These are phyloP conservation scores for Hyperoplus lanceolatus DNA, from an alignment of 2,797 vertebrate species.

Conservation along the genomic window DNA sequence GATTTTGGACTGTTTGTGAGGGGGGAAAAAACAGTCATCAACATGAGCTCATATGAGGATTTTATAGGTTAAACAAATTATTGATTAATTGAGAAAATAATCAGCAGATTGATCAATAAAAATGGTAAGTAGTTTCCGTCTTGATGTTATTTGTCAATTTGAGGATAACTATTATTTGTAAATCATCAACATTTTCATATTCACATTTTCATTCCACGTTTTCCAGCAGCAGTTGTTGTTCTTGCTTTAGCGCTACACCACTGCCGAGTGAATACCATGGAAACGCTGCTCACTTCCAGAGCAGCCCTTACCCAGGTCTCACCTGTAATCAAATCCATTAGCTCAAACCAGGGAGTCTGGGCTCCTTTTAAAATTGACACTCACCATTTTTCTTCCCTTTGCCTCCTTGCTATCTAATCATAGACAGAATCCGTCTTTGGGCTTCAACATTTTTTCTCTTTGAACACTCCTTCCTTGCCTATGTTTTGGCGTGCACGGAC, in stretches of 20 bases:
- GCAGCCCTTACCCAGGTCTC: slow-evolving; percentile 57
- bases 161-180: background rate
- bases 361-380: slow-evolving; percentile 35
- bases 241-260: slow-evolving; percentile 24
- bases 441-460: slow-evolving; percentile 62
- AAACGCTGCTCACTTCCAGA: slow-evolving; percentile 33
- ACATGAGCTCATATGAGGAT: background rate
- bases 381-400: slow-evolving; percentile 54
- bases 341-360: slow-evolving; percentile 49
- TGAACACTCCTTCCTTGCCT: slow-evolving; percentile 66
- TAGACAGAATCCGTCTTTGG: slow-evolving; percentile 64
- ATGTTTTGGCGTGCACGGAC: slow-evolving; percentile 50
- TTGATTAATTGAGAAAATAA: background rate
- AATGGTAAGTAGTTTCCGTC: background rate
- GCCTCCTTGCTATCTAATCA: slow-evolving; percentile 59
- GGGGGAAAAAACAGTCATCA: too few relatives aligned
- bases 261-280: slow-evolving; percentile 37
- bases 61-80: background rate
- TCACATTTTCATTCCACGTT: slow-evolving; percentile 25
- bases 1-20: background rate
- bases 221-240: slow-evolving; percentile 38
- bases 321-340: slow-evolving; percentile 72
- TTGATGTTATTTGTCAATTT: background rate
- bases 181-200: background rate
- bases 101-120: background rate